Percentiles rank a stretch among this genome's conserved stretches.
phyloP scores from a whole-genome alignment of 2,888 invertebrate genomes.

The Cordilura impudica region DNA sequence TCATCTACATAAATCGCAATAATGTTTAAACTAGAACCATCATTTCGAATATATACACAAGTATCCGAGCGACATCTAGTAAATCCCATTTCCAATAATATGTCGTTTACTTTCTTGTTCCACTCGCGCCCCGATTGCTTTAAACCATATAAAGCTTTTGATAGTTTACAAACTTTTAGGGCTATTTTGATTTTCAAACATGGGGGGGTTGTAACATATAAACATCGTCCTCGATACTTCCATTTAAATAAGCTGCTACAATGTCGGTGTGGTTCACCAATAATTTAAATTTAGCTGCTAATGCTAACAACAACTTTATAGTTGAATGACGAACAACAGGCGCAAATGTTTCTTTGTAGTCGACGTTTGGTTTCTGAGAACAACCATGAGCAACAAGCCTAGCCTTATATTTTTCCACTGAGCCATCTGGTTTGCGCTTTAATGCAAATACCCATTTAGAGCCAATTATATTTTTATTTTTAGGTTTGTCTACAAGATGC shows the following conservation, averaged over 20 bases:
- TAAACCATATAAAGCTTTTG: constrained; percentile 61
- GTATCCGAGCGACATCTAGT: no score
- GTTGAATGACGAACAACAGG: no score
- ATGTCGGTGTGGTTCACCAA: neutral
- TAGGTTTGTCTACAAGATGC: constrained; percentile 18
- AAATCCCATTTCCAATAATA: constrained; percentile 9
- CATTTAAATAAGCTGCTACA: neutral
- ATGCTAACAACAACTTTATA: neutral
- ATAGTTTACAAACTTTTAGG: constrained; percentile 44
- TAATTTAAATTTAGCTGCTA: neutral
- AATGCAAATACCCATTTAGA: no score
- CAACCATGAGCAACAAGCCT: neutral
- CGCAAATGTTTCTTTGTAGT: no score
- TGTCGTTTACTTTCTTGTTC: constrained; percentile 37
- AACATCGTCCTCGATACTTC: constrained; percentile 35
- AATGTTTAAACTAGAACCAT: neutral
- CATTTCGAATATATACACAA: neutral
- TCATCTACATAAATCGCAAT: neutral
- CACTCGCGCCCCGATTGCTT: constrained; percentile 62
- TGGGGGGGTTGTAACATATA: constrained; percentile 48
- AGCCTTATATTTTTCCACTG: no score
- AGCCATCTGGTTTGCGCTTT: no score
- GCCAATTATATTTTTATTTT: no score
- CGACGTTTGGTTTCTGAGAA: neutral
- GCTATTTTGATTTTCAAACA: constrained; percentile 11